Evolutionary conservation across 2,113 vertebrate species (phyloP).

Genomic region (Psittacara wagleri): DNA sequence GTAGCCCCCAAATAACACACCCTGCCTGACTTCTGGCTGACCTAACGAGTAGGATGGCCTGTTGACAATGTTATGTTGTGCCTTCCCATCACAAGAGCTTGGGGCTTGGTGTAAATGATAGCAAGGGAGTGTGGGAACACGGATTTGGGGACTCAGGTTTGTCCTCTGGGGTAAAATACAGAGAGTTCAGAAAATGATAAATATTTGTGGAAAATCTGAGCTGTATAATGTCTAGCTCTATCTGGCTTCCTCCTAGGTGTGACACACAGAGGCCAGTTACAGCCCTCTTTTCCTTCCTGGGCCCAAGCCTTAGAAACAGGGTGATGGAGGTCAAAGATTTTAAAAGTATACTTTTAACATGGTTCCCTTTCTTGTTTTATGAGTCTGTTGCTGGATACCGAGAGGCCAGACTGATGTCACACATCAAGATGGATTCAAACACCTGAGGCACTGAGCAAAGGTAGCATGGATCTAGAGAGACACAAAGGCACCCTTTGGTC

Average conservation of each 20-base stretch:
- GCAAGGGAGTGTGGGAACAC: not conserved
- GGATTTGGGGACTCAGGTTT: not conserved
- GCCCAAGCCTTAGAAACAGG: not conserved
- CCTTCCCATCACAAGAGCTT: not conserved
- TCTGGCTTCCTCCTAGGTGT: not conserved
- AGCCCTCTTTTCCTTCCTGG: not conserved
- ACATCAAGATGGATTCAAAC: not conserved
- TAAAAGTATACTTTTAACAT: not conserved
- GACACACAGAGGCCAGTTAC: not conserved
- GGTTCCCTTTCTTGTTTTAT: not conserved
- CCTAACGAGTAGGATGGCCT: not conserved
- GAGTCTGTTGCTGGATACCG: not conserved
- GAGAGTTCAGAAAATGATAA: not conserved
- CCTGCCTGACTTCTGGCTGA: not conserved
- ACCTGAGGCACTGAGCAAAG: not conserved
- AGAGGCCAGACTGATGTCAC: not conserved
- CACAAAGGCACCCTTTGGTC: too few species aligned
- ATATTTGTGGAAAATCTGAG: not conserved
- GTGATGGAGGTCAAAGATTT: not conserved
- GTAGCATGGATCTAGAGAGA: not conserved
- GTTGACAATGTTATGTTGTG: rapidly evolving
- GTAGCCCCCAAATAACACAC: not conserved
- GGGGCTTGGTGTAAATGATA: not conserved
- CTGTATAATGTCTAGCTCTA: not conserved
- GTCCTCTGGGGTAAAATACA: not conserved